Conservation (phyloP, 1,140 invertebrate species). For the Aphidius gifuensis region DNA sequence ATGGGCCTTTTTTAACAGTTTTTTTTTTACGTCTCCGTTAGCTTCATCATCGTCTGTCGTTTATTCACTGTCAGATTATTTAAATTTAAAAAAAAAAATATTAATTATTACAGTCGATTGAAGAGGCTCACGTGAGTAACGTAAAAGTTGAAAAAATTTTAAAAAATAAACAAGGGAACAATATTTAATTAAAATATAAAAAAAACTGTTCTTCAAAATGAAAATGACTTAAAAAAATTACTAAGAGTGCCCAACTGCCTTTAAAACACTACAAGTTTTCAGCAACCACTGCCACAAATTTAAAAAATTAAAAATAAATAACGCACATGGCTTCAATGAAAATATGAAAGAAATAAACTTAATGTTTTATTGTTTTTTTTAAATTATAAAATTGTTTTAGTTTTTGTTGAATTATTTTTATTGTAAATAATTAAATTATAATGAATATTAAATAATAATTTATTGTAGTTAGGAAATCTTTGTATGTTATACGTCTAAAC, state of each 20-base stretch:
- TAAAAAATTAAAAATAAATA: not conserved
- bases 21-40: constrained; percentile 2
- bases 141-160: constrained; percentile 5
- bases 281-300: constrained; percentile 43
- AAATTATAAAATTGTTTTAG: not conserved
- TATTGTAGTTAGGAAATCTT: constrained; percentile 47
- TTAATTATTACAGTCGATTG: constrained; percentile 3
- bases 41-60: constrained; percentile 14
- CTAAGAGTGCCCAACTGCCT: constrained; percentile 42
- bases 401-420: constrained; percentile 28
- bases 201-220: not conserved
- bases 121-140: constrained; percentile 15
- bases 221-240: constrained; percentile 11
- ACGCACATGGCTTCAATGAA: constrained; percentile 5
- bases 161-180: constrained; percentile 12
- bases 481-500: constrained; percentile 32
- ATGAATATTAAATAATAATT: constrained; percentile 43
- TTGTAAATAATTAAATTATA: constrained; percentile 51
- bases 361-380: constrained; percentile 5
- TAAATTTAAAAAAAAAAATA: not conserved
- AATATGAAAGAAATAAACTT: not conserved
- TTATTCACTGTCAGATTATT: constrained; percentile 1
- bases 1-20: constrained; percentile 26
- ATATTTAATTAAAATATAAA: constrained; percentile 14
- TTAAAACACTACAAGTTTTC: constrained; percentile 31